Base-by-base conservation (phyloP, 2,888 invertebrate genomes). In the Sphinx pinastri region DNA sequence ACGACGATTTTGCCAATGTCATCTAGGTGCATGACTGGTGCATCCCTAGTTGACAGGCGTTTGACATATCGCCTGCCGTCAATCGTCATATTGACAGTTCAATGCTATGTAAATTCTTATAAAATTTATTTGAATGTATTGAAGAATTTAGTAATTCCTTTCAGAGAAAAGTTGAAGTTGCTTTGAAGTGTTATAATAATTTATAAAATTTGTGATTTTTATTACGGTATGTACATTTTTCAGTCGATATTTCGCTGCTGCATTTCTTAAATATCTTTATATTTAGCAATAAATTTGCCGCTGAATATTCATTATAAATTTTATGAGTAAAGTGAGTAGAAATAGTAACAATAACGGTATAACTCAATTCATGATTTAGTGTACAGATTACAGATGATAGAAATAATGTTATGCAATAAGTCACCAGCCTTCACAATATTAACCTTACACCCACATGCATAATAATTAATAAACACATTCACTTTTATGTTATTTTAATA, bases 391-490 rank as follows among this genome's bases (percentile, higher is more conserved):
- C 55, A 19, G 11, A 11, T 49, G 19, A 38, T 5, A 7, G 38
- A 38, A 38, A 47, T 19, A 63, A 49, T 63, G 63, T 63, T 63
- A 63, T 63, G 63, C 63, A 63, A 63, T 63, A 63, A 63, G 63
- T 49, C 47, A 47, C 49, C 52, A 67, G n/a, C 67, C 54, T 67
- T 47, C 63, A 49, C 19, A 63, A 11, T 47, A 49, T n/a, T 63
- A 47, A 60, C 47, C 63, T 63, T 49, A 19, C 47, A 47, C 49
- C 49, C 47, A 63, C 49, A 63, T 49, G 47, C 14, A 47, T 45
- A 60, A 49, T 13, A 63, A 49, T 25, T 19, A 19, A 19, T n/a
- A n/a, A 12, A 25, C 25, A 13, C 47, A 63, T 49, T 49, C 10
- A 19, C 19, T 19, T 47, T 19, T 3, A 19, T 6, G 25, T 25